Base-by-base conservation (phyloP, 2,797 vertebrate species). In the Melanotaenia parkinsoni region DNA sequence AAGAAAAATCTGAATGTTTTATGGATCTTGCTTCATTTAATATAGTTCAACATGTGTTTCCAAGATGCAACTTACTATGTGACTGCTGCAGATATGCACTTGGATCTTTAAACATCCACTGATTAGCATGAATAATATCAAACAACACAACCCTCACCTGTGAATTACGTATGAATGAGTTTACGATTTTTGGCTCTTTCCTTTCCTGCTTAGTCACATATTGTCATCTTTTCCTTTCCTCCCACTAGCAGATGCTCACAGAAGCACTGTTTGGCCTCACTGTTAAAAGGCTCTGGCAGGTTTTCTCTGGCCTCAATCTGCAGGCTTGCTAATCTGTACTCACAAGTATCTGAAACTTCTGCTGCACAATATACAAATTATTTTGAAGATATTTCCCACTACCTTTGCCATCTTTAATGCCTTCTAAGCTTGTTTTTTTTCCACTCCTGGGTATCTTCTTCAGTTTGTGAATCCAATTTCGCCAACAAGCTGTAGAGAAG, bases 101-200 rank as follows among this genome's bases (percentile, higher is more conserved):
- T 18, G 10, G 10, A 45, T 33, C 67, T 70, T 33, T 50, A 8
- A 50, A 7, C 37, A 20, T 69, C 33, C 18, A 63, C 54, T 43
- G 7, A 74, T 77, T 60, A 73, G 40, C 66, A 67, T 68, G 67
- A 67, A 72, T 61, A 0, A 69, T 56, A 47, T 67, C 43, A 62
- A 13, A 35, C 40, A 63, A 26, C 37, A n/a, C 62, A 54, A 26
- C 62, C 57, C 12, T 57, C 8, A 16, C 14, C 60, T 62, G 60
- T 80, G 77, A 83, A 63, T 82, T 62, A 77, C 47, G 68, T 76
- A 65, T 73, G 66, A 83, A 72, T 72, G 58, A 77, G 40, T 54
- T 83, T 72, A 72, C 72, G 67, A 32, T 73, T 84, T 73, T 35
- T 53, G n/a, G 59, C 38, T 37, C 47, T 53, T 73, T 72, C 30